A percentile compares a stretch with the other conserved stretches of the same genome.
Conservation (phyloP, 2,888 invertebrate genomes). For the Serrognathus titanus region DNA sequence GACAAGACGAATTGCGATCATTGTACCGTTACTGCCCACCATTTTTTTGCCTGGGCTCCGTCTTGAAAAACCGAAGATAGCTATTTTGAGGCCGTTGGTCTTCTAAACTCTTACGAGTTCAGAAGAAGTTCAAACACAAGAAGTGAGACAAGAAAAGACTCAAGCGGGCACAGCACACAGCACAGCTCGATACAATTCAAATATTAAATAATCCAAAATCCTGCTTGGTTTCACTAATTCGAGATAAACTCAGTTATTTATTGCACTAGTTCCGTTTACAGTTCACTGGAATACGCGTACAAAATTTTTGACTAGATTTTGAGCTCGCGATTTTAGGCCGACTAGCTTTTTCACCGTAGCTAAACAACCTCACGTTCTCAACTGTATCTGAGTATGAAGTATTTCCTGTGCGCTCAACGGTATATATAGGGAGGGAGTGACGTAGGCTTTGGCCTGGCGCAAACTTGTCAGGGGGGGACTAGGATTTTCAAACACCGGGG, state of each 20-base stretch:
- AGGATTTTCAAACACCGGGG: slow-evolving; percentile 23
- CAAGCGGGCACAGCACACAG: neutral
- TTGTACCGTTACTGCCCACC: slow-evolving; percentile 83
- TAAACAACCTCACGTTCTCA: slow-evolving; percentile 33
- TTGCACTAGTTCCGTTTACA: neutral
- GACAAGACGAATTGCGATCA: slow-evolving; percentile 87
- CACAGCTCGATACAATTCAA: neutral
- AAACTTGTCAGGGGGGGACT: slow-evolving; percentile 14
- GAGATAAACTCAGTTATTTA: neutral
- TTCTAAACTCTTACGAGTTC: slow-evolving; percentile 31
- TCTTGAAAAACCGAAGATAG: slow-evolving; percentile 44
- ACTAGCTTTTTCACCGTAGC: slow-evolving; percentile 33
- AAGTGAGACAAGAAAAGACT: neutral
- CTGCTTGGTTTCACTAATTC: neutral
- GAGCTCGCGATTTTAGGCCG: slow-evolving; percentile 26
- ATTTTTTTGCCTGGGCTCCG: slow-evolving; percentile 52
- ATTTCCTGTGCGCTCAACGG: slow-evolving; percentile 18
- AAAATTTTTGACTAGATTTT: slow-evolving; percentile 13
- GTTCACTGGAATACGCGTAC: neutral
- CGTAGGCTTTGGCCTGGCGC: slow-evolving; percentile 22
- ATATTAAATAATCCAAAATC: neutral
- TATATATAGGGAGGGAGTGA: slow-evolving; percentile 25
- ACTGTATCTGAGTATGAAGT: slow-evolving; percentile 28
- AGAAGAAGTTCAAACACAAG: slow-evolving; percentile 18
- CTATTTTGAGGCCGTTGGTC: slow-evolving; percentile 42